Evolutionary conservation across 1,140 invertebrate genomes (phyloP).

Genomic region (Homalodisca vitripennis): DNA sequence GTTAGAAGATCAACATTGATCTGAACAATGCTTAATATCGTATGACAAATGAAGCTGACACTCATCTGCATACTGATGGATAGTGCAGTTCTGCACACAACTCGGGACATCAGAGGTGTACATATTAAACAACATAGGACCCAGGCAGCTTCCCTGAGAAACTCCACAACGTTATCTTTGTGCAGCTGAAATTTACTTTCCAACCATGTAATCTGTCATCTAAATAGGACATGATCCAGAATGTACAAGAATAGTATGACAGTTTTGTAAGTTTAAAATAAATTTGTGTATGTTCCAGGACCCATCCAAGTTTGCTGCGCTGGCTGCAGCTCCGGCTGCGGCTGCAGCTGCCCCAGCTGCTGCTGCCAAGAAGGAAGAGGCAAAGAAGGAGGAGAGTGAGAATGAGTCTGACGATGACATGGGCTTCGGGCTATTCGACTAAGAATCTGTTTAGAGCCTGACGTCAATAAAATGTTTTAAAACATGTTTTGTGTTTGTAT

Average conservation of each 20-base stretch:
- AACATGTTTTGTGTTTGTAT: no score
- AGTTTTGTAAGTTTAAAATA: conserved; percentile 24
- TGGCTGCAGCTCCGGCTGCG: conserved; percentile 60
- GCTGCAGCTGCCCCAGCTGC: conserved; percentile 59
- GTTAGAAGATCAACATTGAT: no score
- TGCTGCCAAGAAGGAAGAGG: conserved; percentile 61
- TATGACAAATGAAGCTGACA: no score
- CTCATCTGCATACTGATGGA: no score
- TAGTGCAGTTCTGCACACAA: no score
- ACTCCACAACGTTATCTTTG: no score
- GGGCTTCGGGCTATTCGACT: conserved; percentile 96
- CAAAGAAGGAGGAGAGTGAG: conserved; percentile 78
- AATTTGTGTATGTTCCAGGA: conserved; percentile 60
- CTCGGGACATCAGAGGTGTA: no score
- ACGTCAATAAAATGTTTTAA: conserved; percentile 32
- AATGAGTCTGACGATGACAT: conserved; percentile 92
- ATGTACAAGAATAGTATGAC: background rate
- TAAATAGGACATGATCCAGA: background rate
- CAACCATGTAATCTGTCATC: background rate
- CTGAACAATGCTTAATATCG: no score
- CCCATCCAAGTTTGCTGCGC: conserved; percentile 87
- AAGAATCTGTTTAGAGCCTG: conserved; percentile 48
- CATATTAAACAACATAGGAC: no score
- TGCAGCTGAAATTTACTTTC: no score
- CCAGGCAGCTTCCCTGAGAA: no score